Evolutionary conservation across 1,140 invertebrate species (phyloP).

Genomic region (Anadara kagoshimensis): DNA sequence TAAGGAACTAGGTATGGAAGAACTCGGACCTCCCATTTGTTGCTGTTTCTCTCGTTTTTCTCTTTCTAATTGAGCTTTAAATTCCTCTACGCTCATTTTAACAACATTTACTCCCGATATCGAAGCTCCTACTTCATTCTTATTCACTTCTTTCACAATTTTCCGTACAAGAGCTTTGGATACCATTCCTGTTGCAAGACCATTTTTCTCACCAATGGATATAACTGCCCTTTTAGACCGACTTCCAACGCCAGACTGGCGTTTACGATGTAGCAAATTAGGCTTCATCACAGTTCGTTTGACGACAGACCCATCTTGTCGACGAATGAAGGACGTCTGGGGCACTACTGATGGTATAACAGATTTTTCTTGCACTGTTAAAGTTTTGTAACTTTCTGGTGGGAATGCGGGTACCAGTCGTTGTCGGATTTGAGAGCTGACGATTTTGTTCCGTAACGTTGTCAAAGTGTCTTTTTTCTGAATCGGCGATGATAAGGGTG

Average conservation of each 20-base stretch:
- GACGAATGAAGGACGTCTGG: no score
- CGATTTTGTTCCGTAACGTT: no score
- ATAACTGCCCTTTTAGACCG: constrained; percentile 5
- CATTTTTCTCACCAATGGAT: constrained; percentile 33
- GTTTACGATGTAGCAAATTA: constrained; percentile 12
- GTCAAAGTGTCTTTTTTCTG: no score
- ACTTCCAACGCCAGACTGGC: not conserved
- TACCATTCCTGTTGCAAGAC: constrained; percentile 29
- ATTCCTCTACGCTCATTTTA: not conserved
- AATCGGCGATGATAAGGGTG: no score
- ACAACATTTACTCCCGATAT: not conserved
- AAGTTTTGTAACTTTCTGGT: no score
- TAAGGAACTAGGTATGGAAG: not conserved
- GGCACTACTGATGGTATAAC: no score
- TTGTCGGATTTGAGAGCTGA: no score
- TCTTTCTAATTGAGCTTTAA: constrained; percentile 2
- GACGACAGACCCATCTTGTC: no score
- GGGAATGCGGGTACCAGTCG: no score
- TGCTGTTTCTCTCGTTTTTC: not conserved
- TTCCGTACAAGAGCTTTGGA: constrained; percentile 5
- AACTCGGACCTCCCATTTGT: not conserved
- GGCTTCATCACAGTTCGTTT: constrained; percentile 1
- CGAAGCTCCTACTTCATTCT: not conserved
- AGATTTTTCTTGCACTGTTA: no score
- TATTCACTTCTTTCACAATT: constrained; percentile 2